Evolutionary conservation across 2,113 vertebrate species (phyloP).

Genomic region (Cercocebus atys): DNA sequence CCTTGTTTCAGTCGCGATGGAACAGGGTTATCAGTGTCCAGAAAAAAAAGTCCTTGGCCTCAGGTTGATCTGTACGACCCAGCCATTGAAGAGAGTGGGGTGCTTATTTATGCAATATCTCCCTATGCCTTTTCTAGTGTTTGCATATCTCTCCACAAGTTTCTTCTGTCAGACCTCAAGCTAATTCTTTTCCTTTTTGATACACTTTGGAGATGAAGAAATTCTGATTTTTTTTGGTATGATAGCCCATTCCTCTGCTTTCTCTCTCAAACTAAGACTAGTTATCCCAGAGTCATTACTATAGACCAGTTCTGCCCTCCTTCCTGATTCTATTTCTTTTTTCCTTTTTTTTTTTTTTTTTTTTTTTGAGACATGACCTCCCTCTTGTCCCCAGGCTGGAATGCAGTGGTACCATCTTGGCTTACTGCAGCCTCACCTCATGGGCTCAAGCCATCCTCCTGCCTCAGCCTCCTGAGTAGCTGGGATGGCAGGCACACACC

Average conservation of each 20-base stretch:
- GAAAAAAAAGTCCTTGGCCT: neutral
- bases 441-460: too few relatives aligned
- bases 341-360: too few relatives aligned
- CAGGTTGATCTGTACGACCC: neutral
- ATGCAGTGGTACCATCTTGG: too few relatives aligned
- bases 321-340: too few relatives aligned
- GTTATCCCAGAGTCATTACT: neutral
- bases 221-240: neutral
- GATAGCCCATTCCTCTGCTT: neutral
- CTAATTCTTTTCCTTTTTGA: neutral
- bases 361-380: too few relatives aligned
- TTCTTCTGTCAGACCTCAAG: neutral
- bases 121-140: neutral
- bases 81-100: neutral
- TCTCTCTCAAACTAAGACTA: neutral
- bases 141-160: neutral
- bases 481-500: too few relatives aligned
- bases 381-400: too few relatives aligned
- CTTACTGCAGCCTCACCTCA: too few relatives aligned
- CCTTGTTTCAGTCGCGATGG: neutral
- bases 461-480: too few relatives aligned
- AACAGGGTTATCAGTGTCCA: neutral
- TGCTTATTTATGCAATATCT: neutral
- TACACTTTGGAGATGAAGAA: neutral
- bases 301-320: neutral